Evolutionary conservation across 2,113 vertebrate genomes (phyloP).

Genomic region (Dasypus novemcinctus): DNA sequence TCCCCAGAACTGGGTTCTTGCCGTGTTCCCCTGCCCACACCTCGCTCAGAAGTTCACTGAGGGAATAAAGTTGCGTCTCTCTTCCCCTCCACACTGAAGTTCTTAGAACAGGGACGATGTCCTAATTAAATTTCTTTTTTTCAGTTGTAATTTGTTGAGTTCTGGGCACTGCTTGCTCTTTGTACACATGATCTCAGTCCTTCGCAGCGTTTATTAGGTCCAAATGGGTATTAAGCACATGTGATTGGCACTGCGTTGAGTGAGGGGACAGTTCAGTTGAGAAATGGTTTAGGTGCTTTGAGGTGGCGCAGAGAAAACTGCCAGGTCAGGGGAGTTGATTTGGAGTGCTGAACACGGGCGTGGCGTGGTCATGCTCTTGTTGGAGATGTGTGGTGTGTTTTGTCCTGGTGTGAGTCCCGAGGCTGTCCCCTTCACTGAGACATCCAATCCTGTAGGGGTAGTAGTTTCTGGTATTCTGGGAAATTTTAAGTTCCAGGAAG

Average conservation of each 20-base stretch:
- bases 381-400: too few species aligned
- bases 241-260: background rate
- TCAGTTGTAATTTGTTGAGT: background rate
- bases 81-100: background rate
- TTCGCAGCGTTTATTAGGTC: background rate
- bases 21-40: background rate
- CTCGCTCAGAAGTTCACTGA: background rate
- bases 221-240: background rate
- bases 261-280: background rate
- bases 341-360: background rate
- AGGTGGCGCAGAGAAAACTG: background rate
- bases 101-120: background rate
- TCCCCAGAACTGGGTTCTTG: too few species aligned
- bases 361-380: rapidly evolving
- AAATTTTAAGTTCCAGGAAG: background rate
- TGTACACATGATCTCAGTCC: background rate
- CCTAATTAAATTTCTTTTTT: background rate
- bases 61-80: background rate
- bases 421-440: background rate
- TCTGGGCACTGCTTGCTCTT: background rate
- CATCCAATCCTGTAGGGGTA: background rate
- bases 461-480: background rate
- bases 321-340: background rate
- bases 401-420: background rate
- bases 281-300: background rate